Conservation (phyloP, 1,140 invertebrate genomes). For the Mycetomoellerius zeteki region DNA sequence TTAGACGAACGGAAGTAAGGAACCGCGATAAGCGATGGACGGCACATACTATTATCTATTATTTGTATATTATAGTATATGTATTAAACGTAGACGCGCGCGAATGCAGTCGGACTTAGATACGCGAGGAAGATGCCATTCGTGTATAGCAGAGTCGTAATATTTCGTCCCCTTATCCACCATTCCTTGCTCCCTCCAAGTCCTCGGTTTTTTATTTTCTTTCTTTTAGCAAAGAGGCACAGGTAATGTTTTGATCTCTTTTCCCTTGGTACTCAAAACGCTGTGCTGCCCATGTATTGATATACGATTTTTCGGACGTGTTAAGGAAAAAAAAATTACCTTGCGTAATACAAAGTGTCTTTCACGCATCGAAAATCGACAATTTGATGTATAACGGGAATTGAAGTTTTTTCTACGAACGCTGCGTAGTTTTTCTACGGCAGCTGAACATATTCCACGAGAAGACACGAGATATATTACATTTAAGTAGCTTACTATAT, state of each 20-base stretch:
- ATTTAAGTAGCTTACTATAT: slow-evolving; percentile 84
- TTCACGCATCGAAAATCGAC: slow-evolving; percentile 83
- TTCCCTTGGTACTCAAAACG: slow-evolving; percentile 65
- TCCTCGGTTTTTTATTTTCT: slow-evolving; percentile 1
- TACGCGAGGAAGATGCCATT: slow-evolving; percentile 52
- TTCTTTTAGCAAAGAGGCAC: slow-evolving; percentile 58
- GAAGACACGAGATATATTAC: slow-evolving; percentile 76
- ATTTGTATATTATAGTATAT: slow-evolving; percentile 80
- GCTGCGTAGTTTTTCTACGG: slow-evolving; percentile 63
- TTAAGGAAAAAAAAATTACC: slow-evolving; percentile 69
- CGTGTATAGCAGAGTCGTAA: slow-evolving; percentile 61
- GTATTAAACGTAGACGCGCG: slow-evolving; percentile 71
- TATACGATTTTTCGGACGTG: slow-evolving; percentile 70
- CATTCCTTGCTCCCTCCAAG: slow-evolving; percentile 39
- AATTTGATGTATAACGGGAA: slow-evolving; percentile 83
- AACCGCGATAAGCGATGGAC: slow-evolving; percentile 71
- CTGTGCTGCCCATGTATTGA: slow-evolving; percentile 69
- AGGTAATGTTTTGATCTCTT: slow-evolving; percentile 46
- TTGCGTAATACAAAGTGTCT: slow-evolving; percentile 82
- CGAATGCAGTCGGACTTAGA: slow-evolving; percentile 73
- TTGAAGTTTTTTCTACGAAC: slow-evolving; percentile 81
- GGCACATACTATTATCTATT: slow-evolving; percentile 64
- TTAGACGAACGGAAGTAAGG: slow-evolving; percentile 58
- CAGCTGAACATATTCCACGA: slow-evolving; percentile 73
- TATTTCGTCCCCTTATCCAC: slow-evolving; percentile 51